Evolutionary conservation across 2,113 vertebrate genomes (phyloP).

Genomic region (Vidua macroura): DNA sequence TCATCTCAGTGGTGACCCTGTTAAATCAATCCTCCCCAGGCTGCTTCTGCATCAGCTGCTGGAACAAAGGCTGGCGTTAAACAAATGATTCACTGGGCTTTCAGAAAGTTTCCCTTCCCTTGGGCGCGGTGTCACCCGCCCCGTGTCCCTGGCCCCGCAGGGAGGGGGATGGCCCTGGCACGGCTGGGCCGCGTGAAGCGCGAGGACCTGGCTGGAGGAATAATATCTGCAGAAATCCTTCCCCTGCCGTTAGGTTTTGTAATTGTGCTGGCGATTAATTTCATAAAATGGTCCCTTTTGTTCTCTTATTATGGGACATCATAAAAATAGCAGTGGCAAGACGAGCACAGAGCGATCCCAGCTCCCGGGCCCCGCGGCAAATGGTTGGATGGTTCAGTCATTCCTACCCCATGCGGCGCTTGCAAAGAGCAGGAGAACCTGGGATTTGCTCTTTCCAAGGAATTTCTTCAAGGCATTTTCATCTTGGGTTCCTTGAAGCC

Average conservation of each 20-base stretch:
- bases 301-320: constrained; percentile 56
- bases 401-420: not conserved
- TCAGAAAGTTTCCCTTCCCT: constrained; percentile 9
- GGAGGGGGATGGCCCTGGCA: not conserved
- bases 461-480: constrained; percentile 57
- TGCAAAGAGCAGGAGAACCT: constrained; percentile 47
- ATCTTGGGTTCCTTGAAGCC: constrained; percentile 57
- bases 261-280: constrained; percentile 54
- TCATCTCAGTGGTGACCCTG: not conserved
- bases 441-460: constrained; percentile 66
- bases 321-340: constrained; percentile 62
- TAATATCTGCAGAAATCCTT: not conserved
- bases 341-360: constrained; percentile 40
- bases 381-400: constrained; percentile 51
- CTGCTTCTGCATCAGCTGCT: not conserved
- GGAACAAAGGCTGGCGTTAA: not conserved
- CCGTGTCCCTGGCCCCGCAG: accelerated
- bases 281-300: constrained; percentile 50
- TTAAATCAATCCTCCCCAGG: not conserved
- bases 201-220: not conserved
- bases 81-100: not conserved
- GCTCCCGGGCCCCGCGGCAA: not conserved
- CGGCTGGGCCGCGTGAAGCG: accelerated
- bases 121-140: accelerated
- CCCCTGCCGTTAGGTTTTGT: constrained; percentile 13